phyloP scores from a whole-genome alignment of 2,113 vertebrate genomes.

The mouse (Mus musculus) region DNA sequence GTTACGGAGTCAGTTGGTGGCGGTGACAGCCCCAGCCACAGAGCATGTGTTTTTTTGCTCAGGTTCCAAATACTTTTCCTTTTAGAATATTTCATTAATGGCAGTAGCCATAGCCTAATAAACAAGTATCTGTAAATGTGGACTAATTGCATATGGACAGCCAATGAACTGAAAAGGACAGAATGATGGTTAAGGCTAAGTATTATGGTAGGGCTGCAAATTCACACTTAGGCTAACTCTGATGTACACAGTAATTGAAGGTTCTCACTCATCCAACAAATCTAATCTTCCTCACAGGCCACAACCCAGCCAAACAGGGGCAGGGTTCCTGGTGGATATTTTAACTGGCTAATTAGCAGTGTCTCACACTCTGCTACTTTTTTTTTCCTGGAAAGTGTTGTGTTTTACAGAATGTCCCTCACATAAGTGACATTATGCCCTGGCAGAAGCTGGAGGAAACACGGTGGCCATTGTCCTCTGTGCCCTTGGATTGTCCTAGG shows the following conservation, averaged over 20 bases:
- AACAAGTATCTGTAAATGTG: slow-evolving; percentile 52
- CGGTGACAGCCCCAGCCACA: neutral
- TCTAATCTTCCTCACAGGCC: slow-evolving; percentile 46
- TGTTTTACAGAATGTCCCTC: neutral
- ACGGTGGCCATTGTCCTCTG: fast-evolving
- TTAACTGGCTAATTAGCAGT: slow-evolving; percentile 27
- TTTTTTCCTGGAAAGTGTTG: neutral
- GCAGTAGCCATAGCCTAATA: slow-evolving; percentile 55
- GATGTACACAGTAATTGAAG: slow-evolving; percentile 54
- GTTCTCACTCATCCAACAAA: slow-evolving; percentile 44
- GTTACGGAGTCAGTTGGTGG: slow-evolving; percentile 47
- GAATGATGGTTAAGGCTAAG: slow-evolving; percentile 56
- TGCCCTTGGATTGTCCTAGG: neutral
- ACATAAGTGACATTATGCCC: too few species aligned
- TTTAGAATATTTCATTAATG: slow-evolving; percentile 60
- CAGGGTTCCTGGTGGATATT: neutral
- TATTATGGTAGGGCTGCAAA: neutral
- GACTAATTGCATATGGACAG: slow-evolving; percentile 67
- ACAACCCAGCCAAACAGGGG: slow-evolving; percentile 11
- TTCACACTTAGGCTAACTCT: slow-evolving; percentile 14
- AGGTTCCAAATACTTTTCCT: slow-evolving; percentile 65
- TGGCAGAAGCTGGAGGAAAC: neutral
- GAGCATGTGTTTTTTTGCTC: slow-evolving; percentile 39
- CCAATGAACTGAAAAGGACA: slow-evolving; percentile 66
- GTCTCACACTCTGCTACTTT: neutral